Base-by-base conservation (phyloP, 2,888 invertebrate species). In the Rhabditoides inermis region DNA sequence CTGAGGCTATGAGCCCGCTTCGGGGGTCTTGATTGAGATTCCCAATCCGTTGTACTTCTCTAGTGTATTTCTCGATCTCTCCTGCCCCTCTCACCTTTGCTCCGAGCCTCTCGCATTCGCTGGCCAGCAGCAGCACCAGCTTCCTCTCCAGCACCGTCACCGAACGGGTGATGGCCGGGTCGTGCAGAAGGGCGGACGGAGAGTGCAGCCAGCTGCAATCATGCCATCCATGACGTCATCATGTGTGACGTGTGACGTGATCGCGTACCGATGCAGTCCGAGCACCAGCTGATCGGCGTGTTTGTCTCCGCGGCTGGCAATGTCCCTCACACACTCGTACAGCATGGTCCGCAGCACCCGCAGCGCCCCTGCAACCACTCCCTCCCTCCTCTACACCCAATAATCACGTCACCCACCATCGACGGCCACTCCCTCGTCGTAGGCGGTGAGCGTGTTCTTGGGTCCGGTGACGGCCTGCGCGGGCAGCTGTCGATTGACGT, bases 231-330 rank as follows among this genome's bases (percentile, higher is more conserved):
- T n/a, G n/a, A n/a, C n/a, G n/a, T n/a, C n/a, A n/a, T n/a, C n/a
- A n/a, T n/a, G n/a, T n/a, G n/a, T n/a, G n/a, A n/a, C n/a, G n/a
- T n/a, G n/a, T n/a, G n/a, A n/a, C n/a, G n/a, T n/a, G n/a, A n/a
- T n/a, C 3, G 23, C 32, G 47, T 49, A 86, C 86, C 88, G 84
- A 77, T 90, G 90, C 76, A 98, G 91, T 76, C 94, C 92, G 49
- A 94, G 85, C 65, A 95, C 86, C 80, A 94, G 91, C 76, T 87
- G 88, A 80, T 95, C 94, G 0, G 95, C 92, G 78, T 88, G 90
- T 6, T 87, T 84, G 78, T 92, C 94, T 74, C 86, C 84, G 78
- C 88, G 86, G 22, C 85, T 77, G 0, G 90, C 85, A 60, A 95
- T 90, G 80, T 95, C 94, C 50, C 88, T 83, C 69, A 95, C 82